Evolutionary conservation across 2,888 invertebrate species (phyloP), one percentile per base, ranked within the genome.

Genomic region (Aphidoletes aphidimyza): DNA sequence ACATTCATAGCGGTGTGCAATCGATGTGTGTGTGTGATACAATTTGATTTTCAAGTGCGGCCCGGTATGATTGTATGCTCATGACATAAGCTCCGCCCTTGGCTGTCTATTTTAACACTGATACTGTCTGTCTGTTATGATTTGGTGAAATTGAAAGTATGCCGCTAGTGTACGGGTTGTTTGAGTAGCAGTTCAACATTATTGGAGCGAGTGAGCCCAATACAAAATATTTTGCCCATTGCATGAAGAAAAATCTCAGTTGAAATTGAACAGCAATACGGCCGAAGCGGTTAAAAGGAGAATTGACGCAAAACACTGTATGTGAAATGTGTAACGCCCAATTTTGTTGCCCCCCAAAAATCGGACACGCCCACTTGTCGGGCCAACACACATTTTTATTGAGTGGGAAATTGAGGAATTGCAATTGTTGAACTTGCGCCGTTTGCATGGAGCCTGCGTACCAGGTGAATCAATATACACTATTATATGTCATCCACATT

Each of bases 331-430:
- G 69, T 30, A 22, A 69, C 69, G 30, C 69, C 69, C 17, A 30
- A 14, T 17, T 9, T 17, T n/a, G n/a, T n/a, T n/a, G n/a, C n/a
- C n/a, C n/a, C n/a, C n/a, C n/a, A n/a, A n/a, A 6, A 42, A 8
- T 30, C n/a, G 69, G 30, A 69, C 30, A 69, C 69, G 69, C 69
- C 69, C 69, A 69, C 34, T 69, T 26, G 30, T 17, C 69, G 14
- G 42, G 6, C 14, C 30, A 69, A 30, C 0, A 1, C n/a, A n/a
- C n/a, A n/a, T n/a, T n/a, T 30, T 9, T 54, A 9, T 5, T 11
- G 3, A 69, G 69, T 69, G 69, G 69, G 69, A 69, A n/a, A 69
- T 30, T 30, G 69, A 69, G 69, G 14, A 30, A 69, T 30, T 30
- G 11, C n/a, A 17, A 47, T 47, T 54, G 5, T 22, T 54, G n/a